Percentiles rank a stretch among this genome's conserved stretches.
phyloP scores from a whole-genome alignment of 1,140 invertebrate genomes.

The Tigriopus japonicus region DNA sequence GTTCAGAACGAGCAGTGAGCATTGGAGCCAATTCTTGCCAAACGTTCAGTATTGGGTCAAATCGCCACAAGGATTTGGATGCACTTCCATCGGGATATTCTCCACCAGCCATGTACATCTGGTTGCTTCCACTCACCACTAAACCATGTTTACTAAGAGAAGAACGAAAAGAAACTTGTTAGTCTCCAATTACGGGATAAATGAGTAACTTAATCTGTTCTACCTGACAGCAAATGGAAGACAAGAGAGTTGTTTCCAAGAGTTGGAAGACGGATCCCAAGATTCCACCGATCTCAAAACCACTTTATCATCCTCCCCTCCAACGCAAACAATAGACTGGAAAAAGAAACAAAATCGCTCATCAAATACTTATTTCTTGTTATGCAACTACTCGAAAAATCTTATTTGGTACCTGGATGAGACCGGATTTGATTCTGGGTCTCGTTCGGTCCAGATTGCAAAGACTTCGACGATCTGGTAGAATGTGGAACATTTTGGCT shows the following conservation, averaged over 20 bases:
- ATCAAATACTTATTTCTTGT: too few species aligned
- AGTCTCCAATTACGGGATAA: neutral
- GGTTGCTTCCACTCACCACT: conserved; percentile 33
- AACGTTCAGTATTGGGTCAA: conserved; percentile 32
- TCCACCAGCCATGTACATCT: conserved; percentile 35
- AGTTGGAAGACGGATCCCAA: conserved; percentile 27
- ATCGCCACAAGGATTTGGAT: conserved; percentile 30
- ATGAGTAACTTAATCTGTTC: neutral
- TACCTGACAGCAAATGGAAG: conserved; percentile 30
- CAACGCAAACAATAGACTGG: conserved; percentile 30
- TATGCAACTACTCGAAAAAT: conserved; percentile 22
- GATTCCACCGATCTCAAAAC: conserved; percentile 34
- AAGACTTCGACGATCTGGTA: conserved; percentile 30
- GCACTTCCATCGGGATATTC: conserved; percentile 37
- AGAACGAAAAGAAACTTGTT: conserved; percentile 18
- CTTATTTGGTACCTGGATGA: conserved; percentile 19
- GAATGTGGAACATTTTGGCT: conserved; percentile 32
- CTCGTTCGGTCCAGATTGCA: conserved; percentile 24
- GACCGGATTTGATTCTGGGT: conserved; percentile 23
- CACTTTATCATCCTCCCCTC: conserved; percentile 37
- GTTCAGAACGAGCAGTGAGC: conserved; percentile 19
- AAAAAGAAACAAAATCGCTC: too few species aligned
- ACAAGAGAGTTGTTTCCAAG: conserved; percentile 27
- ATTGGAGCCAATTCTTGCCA: conserved; percentile 36
- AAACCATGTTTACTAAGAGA: conserved; percentile 33